Evolutionary conservation across 2,888 invertebrate genomes (phyloP), one percentile per base, ranked within the genome.

Genomic region (Apotomis betuletana): DNA sequence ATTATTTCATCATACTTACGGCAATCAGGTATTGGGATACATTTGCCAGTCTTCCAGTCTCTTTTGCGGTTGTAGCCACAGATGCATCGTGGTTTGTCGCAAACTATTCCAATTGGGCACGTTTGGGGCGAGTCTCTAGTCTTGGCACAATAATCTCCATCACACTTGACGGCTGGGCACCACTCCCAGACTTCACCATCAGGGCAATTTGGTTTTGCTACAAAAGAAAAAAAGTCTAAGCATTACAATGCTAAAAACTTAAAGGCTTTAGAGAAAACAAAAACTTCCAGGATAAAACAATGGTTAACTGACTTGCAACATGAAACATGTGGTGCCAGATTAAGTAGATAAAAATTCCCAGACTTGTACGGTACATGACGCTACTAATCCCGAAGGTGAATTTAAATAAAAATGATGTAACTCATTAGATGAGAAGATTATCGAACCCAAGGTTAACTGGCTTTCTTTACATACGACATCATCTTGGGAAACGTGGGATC

Each of bases 61-160:
- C 51, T 41, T 10, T 64, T 64, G 5, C 52, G n/a, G 52, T 63
- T 63, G 63, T 63, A 63, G 13, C 15, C 63, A 12, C 63, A 63
- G 38, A 63, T 52, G 41, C 63, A 63, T 9, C 63, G 52, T 15
- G 63, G 63, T 15, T 1, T 8, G 13, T 57, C 59, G 58, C 79
- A 80, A 6, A 74, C 72, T 38, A 73, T 77, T 0, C 78, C 71
- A 2, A 69, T 67, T n/a, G 68, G 73, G 59, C 79, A 80, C 5
- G 59, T 70, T 57, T 65, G 68, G 6, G 74, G 75, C 41, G 74
- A 68, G 44, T 74, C 60, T 44, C 71, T 72, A 27, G 73, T 74
- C 60, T 59, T 61, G 10, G 74, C 60, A 27, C 80, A 77, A 68
- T 75, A 75, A 15, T 80, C 80, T 6, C 62, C 74, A n/a, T 78